phyloP scores from a whole-genome alignment of 1,140 invertebrate species.

The Sycophila sp. region DNA sequence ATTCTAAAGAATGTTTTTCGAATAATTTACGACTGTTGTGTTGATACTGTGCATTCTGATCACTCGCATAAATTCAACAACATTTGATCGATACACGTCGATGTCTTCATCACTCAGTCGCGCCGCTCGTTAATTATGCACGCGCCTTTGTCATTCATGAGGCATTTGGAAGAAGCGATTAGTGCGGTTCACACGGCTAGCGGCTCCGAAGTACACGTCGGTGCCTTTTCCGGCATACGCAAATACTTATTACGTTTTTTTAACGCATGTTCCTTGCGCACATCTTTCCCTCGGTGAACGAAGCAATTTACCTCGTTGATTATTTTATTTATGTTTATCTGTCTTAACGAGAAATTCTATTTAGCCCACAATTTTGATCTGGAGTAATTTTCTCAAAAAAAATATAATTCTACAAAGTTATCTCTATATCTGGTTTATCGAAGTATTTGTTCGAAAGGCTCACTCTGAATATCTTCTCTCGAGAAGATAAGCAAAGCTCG shows the following conservation, averaged over 20 bases:
- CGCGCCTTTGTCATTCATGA: constrained; percentile 33
- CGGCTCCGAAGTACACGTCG: too few relatives aligned
- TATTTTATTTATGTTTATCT: too few relatives aligned
- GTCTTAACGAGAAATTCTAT: too few relatives aligned
- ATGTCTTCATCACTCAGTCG: constrained; percentile 12
- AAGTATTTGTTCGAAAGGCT: too few relatives aligned
- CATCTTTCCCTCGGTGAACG: not conserved
- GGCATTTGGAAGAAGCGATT: constrained; percentile 14
- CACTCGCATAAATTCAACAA: not conserved
- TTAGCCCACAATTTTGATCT: too few relatives aligned
- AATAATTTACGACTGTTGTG: not conserved
- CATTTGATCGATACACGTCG: not conserved
- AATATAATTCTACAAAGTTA: too few relatives aligned
- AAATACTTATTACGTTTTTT: too few relatives aligned
- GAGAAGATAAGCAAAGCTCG: not conserved
- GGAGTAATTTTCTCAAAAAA: too few relatives aligned
- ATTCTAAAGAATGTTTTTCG: too few relatives aligned
- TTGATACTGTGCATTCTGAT: not conserved
- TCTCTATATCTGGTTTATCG: too few relatives aligned
- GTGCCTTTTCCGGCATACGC: too few relatives aligned
- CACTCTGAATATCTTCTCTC: too few relatives aligned
- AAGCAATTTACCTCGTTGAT: constrained; percentile 9
- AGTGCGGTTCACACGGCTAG: not conserved
- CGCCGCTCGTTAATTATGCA: constrained; percentile 22
- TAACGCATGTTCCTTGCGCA: not conserved